phyloP scores from a whole-genome alignment of 2,113 vertebrate genomes.

The Pteropus alecto region DNA sequence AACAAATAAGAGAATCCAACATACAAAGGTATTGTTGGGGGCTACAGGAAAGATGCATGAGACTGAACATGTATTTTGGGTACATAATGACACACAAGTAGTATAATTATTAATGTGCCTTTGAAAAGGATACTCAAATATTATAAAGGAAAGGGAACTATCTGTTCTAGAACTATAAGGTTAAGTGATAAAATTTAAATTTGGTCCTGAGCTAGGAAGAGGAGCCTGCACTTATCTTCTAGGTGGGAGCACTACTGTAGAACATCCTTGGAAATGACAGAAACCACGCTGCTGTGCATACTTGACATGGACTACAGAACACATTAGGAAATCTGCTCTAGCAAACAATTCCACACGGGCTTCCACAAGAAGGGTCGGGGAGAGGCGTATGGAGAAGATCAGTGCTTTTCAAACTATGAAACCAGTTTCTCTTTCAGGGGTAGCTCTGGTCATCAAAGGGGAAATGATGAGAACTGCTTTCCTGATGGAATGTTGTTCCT shows the following conservation, averaged over 20 bases:
- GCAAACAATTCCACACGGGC: not conserved
- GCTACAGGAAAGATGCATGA: not conserved
- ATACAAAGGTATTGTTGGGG: not conserved
- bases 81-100: not conserved
- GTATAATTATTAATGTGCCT: not conserved
- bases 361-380: conserved; percentile 31
- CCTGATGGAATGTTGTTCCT: conserved; percentile 16
- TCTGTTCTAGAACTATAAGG: not conserved
- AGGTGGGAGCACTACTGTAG: not conserved
- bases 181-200: not conserved
- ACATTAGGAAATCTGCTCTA: not conserved
- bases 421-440: conserved; percentile 50
- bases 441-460: conserved; percentile 6
- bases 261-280: not conserved
- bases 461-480: conserved; percentile 50
- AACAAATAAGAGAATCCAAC: not conserved
- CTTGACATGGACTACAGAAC: not conserved
- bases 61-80: not conserved
- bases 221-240: not conserved
- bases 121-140: conserved; percentile 10
- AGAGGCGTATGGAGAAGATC: conserved; percentile 40
- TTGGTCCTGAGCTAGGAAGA: not conserved
- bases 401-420: conserved; percentile 49
- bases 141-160: conserved; percentile 20
- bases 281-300: not conserved